Evolutionary conservation across 2,888 invertebrate species (phyloP), one percentile per base, ranked within the genome.

Genomic region (Nomada ruficornis): DNA sequence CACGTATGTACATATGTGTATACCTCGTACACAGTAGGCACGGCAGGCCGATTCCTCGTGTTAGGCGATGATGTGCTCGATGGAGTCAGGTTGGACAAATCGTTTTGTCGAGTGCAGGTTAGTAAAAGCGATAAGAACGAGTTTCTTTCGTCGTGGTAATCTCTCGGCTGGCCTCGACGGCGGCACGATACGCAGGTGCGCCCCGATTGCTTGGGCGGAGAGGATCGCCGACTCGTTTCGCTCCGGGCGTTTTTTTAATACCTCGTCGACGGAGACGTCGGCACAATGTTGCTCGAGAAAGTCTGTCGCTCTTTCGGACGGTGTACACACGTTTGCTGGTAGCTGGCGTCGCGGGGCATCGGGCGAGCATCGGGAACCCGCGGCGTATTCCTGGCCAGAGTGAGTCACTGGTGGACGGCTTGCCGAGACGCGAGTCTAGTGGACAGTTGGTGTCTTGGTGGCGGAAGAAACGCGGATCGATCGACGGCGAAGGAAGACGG

Each of bases 71-170:
- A 36, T 11, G 55, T 18, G 67, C 23, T 44, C 26, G 57, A 69
- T 44, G 68, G 55, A 57, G 13, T 47, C 47, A 47, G 59, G 47
- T 2, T 29, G 20, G 20, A 36, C 36, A 11, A 60, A 36, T 15
- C 18, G 70, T 50, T 55, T 55, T 15, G 26, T 2, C 70, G 70
- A 60, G 60, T 42, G 26, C 57, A 26, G 57, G 68, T 57, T 70
- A 15, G 29, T 13, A 15, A 60, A 13, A 20, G 15, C 29, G 70
- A 70, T 60, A 60, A 70, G 60, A 60, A 29, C 55, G 68, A 26
- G n/a, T 18, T 68, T 36, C 23, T 23, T 55, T 23, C 57, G 55
- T 57, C 55, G 42, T 11, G 7, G 11, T 44, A 68, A 57, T 69
- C 55, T 57, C 20, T 23, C 55, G 57, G 57, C 20, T 57, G 57